Evolutionary conservation across 2,888 invertebrate species (phyloP).

Genomic region (Acanthosepion lycidas): DNA sequence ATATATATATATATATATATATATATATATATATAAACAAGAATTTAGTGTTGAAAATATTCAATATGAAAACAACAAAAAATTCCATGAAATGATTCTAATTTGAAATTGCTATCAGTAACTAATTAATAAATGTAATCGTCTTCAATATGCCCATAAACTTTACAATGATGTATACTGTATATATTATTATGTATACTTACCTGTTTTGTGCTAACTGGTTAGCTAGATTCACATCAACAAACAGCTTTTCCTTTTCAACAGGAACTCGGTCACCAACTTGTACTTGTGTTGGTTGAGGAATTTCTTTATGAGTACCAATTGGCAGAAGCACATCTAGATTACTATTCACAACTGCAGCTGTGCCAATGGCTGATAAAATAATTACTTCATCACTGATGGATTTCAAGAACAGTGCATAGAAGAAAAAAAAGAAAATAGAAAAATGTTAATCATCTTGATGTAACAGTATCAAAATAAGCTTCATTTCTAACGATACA

Average conservation of each 20-base stretch:
- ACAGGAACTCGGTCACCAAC: constrained; percentile 52
- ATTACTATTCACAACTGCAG: constrained; percentile 81
- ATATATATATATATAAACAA: too few species aligned
- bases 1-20: too few species aligned
- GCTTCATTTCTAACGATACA: too few species aligned
- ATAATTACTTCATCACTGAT: constrained; percentile 94
- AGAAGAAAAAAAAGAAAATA: neutral
- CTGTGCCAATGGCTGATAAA: constrained; percentile 93
- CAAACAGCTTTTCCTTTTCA: constrained; percentile 66
- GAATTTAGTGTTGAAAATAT: too few species aligned
- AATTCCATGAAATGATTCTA: too few species aligned
- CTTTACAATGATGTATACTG: neutral
- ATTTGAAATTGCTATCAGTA: too few species aligned
- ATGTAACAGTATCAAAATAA: neutral
- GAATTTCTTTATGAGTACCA: constrained; percentile 51
- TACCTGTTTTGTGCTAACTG: constrained; percentile 60
- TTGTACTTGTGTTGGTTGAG: constrained; percentile 48
- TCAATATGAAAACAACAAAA: too few species aligned
- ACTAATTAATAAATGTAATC: too few species aligned
- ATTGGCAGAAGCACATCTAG: constrained; percentile 54
- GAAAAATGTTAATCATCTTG: neutral
- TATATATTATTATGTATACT: neutral
- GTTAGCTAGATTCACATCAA: constrained; percentile 72
- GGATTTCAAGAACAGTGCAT: neutral
- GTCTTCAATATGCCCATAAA: too few species aligned